These are phyloP conservation scores for Lophotis ruficrista DNA, from an alignment of 2,113 vertebrate species.

Conservation along the genomic window DNA sequence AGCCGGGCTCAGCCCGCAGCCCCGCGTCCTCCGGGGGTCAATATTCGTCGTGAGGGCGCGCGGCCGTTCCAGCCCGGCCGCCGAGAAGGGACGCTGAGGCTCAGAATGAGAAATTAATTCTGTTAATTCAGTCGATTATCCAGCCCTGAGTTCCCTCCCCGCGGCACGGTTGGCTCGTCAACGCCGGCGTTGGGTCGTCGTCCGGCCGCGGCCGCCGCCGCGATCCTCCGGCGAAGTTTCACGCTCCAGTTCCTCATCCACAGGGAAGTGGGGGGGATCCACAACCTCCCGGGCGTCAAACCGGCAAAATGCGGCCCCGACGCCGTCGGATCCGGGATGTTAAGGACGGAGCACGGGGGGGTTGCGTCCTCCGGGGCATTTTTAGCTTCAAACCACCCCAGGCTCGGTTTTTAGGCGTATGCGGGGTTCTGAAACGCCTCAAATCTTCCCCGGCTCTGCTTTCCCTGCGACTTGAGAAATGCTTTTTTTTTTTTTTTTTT, in stretches of 20 bases:
- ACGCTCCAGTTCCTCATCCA: constrained; percentile 43
- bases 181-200: too few species aligned
- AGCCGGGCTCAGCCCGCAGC: not conserved
- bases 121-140: rapidly evolving
- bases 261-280: not conserved
- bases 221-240: constrained; percentile 3
- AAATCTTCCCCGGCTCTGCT: not conserved
- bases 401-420: not conserved
- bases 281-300: rapidly evolving
- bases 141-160: not conserved
- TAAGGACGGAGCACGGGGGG: rapidly evolving
- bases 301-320: not conserved
- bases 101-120: not conserved
- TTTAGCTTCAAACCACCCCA: not conserved
- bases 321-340: not conserved
- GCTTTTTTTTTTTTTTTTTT: not conserved
- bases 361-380: not conserved
- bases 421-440: not conserved
- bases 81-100: not conserved
- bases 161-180: too few species aligned
- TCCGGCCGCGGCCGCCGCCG: not conserved
- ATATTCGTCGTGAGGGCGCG: not conserved
- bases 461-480: not conserved
- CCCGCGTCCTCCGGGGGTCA: not conserved
- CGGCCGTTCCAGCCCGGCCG: not conserved